Conservation (phyloP, 2,888 invertebrate species). For the Heliconius erato region DNA sequence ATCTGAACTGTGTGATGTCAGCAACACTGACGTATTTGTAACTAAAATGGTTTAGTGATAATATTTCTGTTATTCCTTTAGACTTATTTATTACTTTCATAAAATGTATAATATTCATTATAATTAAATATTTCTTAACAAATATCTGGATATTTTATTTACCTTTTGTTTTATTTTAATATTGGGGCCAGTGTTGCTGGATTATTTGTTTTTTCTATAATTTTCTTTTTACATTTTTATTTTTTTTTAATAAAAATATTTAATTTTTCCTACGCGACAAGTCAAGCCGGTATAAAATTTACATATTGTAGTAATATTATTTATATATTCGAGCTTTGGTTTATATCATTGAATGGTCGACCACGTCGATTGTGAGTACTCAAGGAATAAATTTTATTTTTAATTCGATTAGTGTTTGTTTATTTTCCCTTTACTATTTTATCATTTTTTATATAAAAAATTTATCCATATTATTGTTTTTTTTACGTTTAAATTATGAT, state of each 20-base stretch:
- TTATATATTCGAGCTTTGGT: conserved; percentile 81
- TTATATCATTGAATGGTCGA: conserved; percentile 72
- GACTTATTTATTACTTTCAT: conserved; percentile 35
- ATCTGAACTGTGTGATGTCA: conserved; percentile 20
- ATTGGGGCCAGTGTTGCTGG: conserved; percentile 25
- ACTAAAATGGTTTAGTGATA: conserved; percentile 22
- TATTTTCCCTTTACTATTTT: background rate
- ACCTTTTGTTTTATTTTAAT: background rate
- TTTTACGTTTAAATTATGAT: background rate
- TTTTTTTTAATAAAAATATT: background rate
- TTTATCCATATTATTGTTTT: background rate
- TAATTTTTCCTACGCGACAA: conserved; percentile 45
- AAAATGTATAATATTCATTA: conserved; percentile 38
- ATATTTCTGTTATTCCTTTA: conserved; percentile 35
- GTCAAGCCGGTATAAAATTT: conserved; percentile 63
- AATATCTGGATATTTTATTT: conserved; percentile 35
- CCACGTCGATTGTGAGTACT: conserved; percentile 80
- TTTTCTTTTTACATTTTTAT: background rate
- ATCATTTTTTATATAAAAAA: background rate
- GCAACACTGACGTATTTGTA: conserved; percentile 33
- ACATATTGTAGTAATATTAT: conserved; percentile 79
- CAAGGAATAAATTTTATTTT: conserved; percentile 86
- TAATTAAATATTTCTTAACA: conserved; percentile 32
- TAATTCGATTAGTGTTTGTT: conserved; percentile 73
- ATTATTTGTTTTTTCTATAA: background rate